Conservation (phyloP, 2,888 invertebrate species). For the Agapetus fuscipes region DNA sequence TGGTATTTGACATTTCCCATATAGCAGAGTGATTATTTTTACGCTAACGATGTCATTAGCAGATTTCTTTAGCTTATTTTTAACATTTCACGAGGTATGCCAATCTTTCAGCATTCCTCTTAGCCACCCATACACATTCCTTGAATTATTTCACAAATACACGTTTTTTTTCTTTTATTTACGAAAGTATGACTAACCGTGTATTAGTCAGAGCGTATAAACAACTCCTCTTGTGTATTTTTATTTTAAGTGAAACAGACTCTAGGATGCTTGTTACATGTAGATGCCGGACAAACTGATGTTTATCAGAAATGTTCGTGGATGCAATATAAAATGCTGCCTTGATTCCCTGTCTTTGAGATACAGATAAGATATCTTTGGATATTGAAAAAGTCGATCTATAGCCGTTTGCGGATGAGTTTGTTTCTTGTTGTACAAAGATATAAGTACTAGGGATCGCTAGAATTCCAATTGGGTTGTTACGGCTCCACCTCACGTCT, state of each 20-base stretch:
- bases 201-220: too few relatives aligned
- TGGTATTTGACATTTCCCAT: too few relatives aligned
- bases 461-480: slow-evolving; percentile 1
- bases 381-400: background rate
- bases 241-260: too few relatives aligned
- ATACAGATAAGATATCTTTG: background rate
- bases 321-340: too few relatives aligned
- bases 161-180: too few relatives aligned
- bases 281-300: too few relatives aligned
- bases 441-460: background rate
- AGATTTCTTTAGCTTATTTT: background rate
- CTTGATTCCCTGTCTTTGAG: too few relatives aligned
- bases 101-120: background rate
- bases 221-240: too few relatives aligned
- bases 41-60: slow-evolving; percentile 1
- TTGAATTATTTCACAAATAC: background rate
- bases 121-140: background rate
- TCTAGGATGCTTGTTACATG: too few relatives aligned
- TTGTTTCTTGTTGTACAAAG: background rate
- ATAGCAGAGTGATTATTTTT: slow-evolving; percentile 1
- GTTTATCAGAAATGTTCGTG: too few relatives aligned
- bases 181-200: too few relatives aligned
- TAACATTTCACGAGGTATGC: background rate
- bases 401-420: background rate
- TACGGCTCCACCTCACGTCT: slow-evolving; percentile 10